These are phyloP conservation scores for Ceratina calcarata DNA, from an alignment of 1,140 invertebrate species.

Conservation along the genomic window DNA sequence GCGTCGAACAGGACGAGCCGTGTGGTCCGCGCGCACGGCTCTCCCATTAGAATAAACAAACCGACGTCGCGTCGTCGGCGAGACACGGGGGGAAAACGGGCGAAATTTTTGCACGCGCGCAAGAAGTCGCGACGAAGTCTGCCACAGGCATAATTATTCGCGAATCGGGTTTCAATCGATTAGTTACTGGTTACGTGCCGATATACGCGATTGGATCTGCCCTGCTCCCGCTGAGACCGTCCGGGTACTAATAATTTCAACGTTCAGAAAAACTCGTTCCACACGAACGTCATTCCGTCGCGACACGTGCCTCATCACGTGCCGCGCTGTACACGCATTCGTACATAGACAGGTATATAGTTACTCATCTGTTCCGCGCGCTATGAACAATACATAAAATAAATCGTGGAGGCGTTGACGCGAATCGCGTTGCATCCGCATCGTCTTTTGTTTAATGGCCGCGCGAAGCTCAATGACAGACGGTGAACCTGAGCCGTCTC, in stretches of 20 bases:
- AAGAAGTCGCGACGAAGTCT: background rate
- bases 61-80: background rate
- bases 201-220: background rate
- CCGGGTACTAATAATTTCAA: background rate
- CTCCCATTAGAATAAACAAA: slow-evolving; percentile 48
- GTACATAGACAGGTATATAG: background rate
- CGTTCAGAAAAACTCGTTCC: background rate
- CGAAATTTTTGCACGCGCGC: background rate
- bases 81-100: background rate
- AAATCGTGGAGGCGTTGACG: slow-evolving; percentile 7
- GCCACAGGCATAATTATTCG: background rate
- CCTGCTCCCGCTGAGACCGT: background rate
- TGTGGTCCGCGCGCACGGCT: slow-evolving; percentile 25
- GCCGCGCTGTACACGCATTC: background rate
- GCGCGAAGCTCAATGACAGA: slow-evolving; percentile 45
- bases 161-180: background rate
- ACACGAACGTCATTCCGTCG: background rate
- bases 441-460: slow-evolving; percentile 51
- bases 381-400: slow-evolving; percentile 2
- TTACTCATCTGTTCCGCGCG: slow-evolving; percentile 1
- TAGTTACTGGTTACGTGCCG: background rate
- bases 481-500: slow-evolving; percentile 42
- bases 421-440: slow-evolving; percentile 39
- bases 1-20: slow-evolving; percentile 55
- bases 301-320: background rate